Evolutionary conservation across 2,113 vertebrate genomes (phyloP), one percentile per base, ranked within the genome.

Genomic region (Chunga burmeisteri): DNA sequence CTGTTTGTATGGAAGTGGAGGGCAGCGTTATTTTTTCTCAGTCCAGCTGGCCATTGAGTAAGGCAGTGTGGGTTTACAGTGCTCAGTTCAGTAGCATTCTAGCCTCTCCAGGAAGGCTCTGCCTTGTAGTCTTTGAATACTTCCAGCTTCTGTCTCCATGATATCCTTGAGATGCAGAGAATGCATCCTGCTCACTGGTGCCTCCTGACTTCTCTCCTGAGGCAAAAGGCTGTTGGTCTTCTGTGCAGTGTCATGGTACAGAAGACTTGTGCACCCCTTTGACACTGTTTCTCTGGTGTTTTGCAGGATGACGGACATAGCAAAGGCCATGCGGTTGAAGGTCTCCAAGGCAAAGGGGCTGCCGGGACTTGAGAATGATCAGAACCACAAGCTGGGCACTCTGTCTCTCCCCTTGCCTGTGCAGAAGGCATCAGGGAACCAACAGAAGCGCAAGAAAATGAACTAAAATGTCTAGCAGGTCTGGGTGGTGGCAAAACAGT

Each of bases 261-360:
- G 58, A 36, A 40, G 38, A 8, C 10, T 13, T 5, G 0, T 29
- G 36, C 3, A 5, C 42, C 17, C 16, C 11, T 1, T 18, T 66
- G 49, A 82, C 12, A 3, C 1, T n/a, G 4, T 49, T 30, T 30
- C 49, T 27, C 81, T 32, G 81, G 1, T 95, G 53, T 84, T 71
- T 88, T 71, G 62, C 95, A 98, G 98, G 96, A 97, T 98, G 63
- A 86, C 98, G 67, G 99, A 99, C 94, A 96, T 99, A 1, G 99
- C 99, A 3, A 99, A 97, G 96, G 98, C 99, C 47, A 98, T 99
- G 99, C 97, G 99, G 40, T 96, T 99, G 97, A 98, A 97, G 84
- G 79, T 99, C 56, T 96, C 72, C 23, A 99, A 98, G 96, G 95
- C 62, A 6, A 93, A 91, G 59, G 93, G 96, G 29, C 83, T 30